A percentile compares a stretch with the other conserved stretches of the same genome.
These are phyloP conservation scores for Riptortus pedestris DNA, from an alignment of 1,140 invertebrate species.

Conservation along the genomic window DNA sequence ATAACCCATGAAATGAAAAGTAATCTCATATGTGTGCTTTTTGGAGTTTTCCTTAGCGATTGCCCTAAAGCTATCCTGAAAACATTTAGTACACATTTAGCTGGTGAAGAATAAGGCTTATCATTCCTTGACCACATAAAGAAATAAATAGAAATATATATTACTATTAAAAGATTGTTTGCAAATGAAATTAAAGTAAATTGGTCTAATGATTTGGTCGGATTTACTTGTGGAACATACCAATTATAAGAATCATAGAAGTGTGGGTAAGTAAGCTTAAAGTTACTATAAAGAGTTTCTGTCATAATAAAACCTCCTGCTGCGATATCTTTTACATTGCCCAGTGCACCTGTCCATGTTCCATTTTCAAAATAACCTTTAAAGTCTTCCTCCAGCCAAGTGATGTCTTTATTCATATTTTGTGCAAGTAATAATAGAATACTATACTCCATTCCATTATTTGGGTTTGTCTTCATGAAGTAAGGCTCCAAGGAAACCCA, in stretches of 20 bases:
- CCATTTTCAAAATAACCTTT: background rate
- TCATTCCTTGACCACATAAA: background rate
- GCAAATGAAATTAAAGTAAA: background rate
- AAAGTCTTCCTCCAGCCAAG: background rate
- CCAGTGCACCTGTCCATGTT: background rate
- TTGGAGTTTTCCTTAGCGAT: background rate
- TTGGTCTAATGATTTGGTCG: background rate
- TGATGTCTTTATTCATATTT: background rate
- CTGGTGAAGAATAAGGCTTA: background rate
- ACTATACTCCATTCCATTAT: background rate
- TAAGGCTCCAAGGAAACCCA: background rate
- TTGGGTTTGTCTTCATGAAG: background rate
- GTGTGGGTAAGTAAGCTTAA: background rate
- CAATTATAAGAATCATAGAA: background rate
- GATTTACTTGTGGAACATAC: background rate
- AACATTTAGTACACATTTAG: background rate
- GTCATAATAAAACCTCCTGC: background rate
- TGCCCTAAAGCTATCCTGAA: background rate
- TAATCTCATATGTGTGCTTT: background rate
- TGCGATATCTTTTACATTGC: background rate
- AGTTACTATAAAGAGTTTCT: background rate
- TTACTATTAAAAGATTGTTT: background rate
- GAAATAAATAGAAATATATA: background rate
- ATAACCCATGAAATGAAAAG: background rate
- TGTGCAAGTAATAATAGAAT: background rate